Evolutionary conservation across 2,888 invertebrate species (phyloP).

Genomic region (Zygaena filipendulae): DNA sequence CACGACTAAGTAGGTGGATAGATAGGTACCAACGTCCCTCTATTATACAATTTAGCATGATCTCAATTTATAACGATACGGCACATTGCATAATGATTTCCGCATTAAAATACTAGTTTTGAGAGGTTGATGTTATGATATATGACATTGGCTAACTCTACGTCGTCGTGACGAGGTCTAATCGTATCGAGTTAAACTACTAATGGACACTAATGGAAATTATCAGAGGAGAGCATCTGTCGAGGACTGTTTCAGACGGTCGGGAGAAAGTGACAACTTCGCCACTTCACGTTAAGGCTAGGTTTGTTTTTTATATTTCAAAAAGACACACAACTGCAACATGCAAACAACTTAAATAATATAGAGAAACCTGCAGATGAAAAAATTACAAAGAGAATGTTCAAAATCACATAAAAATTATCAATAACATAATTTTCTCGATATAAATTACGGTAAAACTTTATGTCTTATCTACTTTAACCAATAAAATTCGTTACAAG

Average conservation of each 20-base stretch:
- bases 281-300: conserved; percentile 33
- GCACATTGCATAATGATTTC: conserved; percentile 29
- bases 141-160: conserved; percentile 42
- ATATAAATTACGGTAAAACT: conserved; percentile 3
- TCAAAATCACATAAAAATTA: too few relatives aligned
- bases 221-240: conserved; percentile 55
- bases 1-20: too few relatives aligned
- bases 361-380: too few relatives aligned
- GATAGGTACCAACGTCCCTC: too few relatives aligned
- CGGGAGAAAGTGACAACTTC: conserved; percentile 53
- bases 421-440: too few relatives aligned
- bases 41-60: too few relatives aligned
- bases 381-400: too few relatives aligned
- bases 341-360: too few relatives aligned
- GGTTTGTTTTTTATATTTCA: conserved; percentile 17
- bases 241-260: conserved; percentile 37
- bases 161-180: conserved; percentile 49
- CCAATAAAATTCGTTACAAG: too few relatives aligned
- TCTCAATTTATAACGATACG: too few relatives aligned
- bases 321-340: too few relatives aligned
- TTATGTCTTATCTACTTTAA: conserved; percentile 4
- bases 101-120: conserved; percentile 30
- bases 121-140: conserved; percentile 42
- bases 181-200: conserved; percentile 62
- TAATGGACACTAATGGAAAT: conserved; percentile 65